Evolutionary conservation across 1,140 invertebrate genomes (phyloP), one percentile per base, ranked within the genome.

Genomic region (Hypsibius dujardini): DNA sequence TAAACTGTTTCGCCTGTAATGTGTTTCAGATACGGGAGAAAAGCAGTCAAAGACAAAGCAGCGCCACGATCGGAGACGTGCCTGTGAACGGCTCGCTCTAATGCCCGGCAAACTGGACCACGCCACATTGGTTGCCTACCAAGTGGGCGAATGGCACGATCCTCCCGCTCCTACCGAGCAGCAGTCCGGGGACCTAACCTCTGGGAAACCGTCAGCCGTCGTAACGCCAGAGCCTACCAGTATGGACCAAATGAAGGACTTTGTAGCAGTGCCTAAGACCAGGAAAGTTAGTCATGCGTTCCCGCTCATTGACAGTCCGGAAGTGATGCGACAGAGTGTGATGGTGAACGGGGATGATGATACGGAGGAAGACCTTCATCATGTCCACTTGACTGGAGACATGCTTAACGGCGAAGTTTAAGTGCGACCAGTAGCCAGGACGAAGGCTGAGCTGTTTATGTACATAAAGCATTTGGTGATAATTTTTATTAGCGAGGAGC

Each of bases 61-160:
- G 75, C 83, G 87, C 71, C 79, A 82, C 59, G 81, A 86, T 73
- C 80, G 87, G 46, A 85, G 86, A 75, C 84, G 85, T 73, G 85
- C 88, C 71, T 80, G 88, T 74, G 87, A 87, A 77, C 89, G 84
- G 81, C 84, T 85, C 74, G 84, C 85, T 70, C 80, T 85, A 77
- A 86, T 93, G 73, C 90, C 91, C 1, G 91, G 92, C n/a, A 94
- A 95, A 79, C 79, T 94, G 71, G 92, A 94, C 80, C 91, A 94
- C 79, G 91, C 91, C 40, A 88, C 88, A 3, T 85, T 91, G 40
- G 87, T 90, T 60, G 89, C 90, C 0, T 90, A 87, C 76, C 85
- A 86, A 74, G 86, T 90, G 42, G 86, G 86, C 40, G 40, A 56
- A 47, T 74, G 71, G 73, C 40, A 71, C 42, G 46, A 70, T 72